These are phyloP conservation scores for Cirrhinus molitorella DNA, from an alignment of 2,797 vertebrate genomes.

Conservation along the genomic window DNA sequence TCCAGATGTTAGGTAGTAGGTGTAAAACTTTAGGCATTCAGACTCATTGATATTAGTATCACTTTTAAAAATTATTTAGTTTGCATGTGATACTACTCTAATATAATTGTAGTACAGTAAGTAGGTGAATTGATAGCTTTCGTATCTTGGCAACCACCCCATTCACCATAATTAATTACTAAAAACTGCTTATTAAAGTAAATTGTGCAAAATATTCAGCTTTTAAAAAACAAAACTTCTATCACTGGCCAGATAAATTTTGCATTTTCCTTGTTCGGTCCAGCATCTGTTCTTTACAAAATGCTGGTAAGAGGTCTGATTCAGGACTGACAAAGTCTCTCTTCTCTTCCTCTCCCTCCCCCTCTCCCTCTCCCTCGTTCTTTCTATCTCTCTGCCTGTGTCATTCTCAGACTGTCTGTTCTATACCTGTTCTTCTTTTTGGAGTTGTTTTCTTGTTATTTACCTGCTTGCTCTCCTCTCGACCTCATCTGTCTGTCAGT, in stretches of 20 bases:
- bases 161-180: neutral
- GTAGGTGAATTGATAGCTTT: neutral
- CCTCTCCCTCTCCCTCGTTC: constrained; percentile 25
- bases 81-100: constrained; percentile 13
- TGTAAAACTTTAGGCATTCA: neutral
- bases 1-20: neutral
- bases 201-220: neutral
- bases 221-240: constrained; percentile 3
- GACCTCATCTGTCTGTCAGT: constrained; percentile 51
- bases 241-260: too few species aligned
- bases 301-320: neutral
- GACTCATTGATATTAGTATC: neutral
- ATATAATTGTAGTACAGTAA: constrained; percentile 17
- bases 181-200: neutral
- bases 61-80: too few species aligned
- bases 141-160: neutral
- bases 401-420: neutral
- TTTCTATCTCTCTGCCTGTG: constrained; percentile 16
- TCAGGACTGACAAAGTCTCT: constrained; percentile 19
- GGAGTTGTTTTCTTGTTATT: constrained; percentile 30
- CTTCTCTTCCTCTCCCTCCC: neutral
- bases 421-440: neutral
- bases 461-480: constrained; percentile 11
- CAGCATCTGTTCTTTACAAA: neutral
- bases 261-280: neutral